Conservation (phyloP, 2,888 invertebrate genomes). For the Drosophila neutralis region DNA sequence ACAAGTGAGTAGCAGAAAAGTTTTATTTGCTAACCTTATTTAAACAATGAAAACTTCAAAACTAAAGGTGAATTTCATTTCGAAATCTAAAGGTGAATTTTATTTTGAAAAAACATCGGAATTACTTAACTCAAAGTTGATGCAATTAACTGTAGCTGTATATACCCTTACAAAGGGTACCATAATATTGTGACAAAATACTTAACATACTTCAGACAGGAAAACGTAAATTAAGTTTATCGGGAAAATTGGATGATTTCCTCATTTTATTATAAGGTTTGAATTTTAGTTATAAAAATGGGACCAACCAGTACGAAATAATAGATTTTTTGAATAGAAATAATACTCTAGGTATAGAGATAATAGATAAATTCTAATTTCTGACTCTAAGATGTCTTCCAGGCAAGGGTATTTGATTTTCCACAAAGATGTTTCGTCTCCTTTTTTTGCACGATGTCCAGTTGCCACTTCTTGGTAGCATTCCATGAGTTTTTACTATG, state of each 20-base stretch:
- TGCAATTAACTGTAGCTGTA: constrained; percentile 36
- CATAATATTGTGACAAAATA: neutral
- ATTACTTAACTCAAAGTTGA: constrained; percentile 10
- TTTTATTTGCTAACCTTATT: neutral
- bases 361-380: neutral
- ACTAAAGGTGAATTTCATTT: neutral
- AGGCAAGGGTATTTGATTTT: neutral
- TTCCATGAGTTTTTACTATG: constrained; percentile 6
- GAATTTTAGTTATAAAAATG: neutral
- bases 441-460: constrained; percentile 10
- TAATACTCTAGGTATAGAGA: neutral
- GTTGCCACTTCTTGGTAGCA: constrained; percentile 15
- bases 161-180: neutral
- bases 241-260: accelerated
- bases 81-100: neutral
- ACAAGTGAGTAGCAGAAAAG: neutral
- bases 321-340: neutral
- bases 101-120: neutral
- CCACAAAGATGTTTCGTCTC: neutral
- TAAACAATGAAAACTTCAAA: neutral
- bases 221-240: neutral
- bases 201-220: neutral
- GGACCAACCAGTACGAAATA: neutral
- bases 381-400: neutral
- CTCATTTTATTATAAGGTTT: neutral